A percentile compares a stretch with the other conserved stretches of the same genome.
Evolutionary conservation across 1,140 invertebrate species (phyloP).

Genomic region (Drosophila gunungcola): DNA sequence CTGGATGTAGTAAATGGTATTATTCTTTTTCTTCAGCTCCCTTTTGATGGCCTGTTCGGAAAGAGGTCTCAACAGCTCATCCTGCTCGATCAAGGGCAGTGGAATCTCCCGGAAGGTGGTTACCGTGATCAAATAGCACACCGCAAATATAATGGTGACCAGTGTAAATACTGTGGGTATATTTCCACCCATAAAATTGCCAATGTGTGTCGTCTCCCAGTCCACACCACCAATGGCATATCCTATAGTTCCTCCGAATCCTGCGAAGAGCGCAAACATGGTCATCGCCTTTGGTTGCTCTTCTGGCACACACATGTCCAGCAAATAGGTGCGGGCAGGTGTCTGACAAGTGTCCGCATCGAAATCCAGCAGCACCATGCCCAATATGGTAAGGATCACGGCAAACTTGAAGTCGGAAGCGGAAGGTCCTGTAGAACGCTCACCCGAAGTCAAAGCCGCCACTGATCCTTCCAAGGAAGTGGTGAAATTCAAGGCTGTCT

Average conservation of each 20-base stretch:
- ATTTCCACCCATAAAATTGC: constrained; percentile 89
- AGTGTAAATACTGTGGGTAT: constrained; percentile 91
- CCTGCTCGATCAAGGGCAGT: constrained; percentile 85
- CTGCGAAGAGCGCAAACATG: constrained; percentile 94
- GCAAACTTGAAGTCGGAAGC: constrained; percentile 84
- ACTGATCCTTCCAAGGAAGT: constrained; percentile 31
- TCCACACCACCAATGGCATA: constrained; percentile 92
- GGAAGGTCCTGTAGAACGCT: constrained; percentile 7
- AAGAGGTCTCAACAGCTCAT: constrained; percentile 73
- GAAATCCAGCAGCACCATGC: constrained; percentile 93
- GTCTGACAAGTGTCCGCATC: constrained; percentile 94
- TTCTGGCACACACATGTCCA: constrained; percentile 92
- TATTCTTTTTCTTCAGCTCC: constrained; percentile 82
- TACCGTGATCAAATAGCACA: constrained; percentile 88
- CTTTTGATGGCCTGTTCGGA: constrained; percentile 83
- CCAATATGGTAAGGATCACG: constrained; percentile 91
- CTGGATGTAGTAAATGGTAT: constrained; percentile 74
- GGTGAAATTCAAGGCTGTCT: constrained; percentile 18
- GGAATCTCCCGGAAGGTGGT: constrained; percentile 91
- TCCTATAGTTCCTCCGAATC: constrained; percentile 92
- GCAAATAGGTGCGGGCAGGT: constrained; percentile 92
- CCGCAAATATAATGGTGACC: constrained; percentile 89
- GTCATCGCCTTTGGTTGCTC: constrained; percentile 92
- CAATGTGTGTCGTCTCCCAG: constrained; percentile 90
- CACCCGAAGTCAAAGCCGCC: constrained; percentile 46